Percentiles rank a stretch among this genome's conserved stretches.
These are phyloP conservation scores for Festucalex cinctus DNA, from an alignment of 2,113 vertebrate genomes.

Conservation along the genomic window DNA sequence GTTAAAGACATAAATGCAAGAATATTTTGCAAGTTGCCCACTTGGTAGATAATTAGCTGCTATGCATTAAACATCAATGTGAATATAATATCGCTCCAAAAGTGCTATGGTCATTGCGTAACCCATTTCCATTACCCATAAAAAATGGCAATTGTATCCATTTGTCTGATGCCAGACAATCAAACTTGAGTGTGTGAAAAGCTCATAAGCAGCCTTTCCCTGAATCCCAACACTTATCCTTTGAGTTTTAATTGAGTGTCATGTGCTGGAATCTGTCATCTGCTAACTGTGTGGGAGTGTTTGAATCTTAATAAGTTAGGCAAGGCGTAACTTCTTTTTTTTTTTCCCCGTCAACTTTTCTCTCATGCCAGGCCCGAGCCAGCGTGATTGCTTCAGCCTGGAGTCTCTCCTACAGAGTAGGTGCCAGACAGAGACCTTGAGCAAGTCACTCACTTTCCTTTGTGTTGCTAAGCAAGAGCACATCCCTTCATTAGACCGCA, in stretches of 20 bases:
- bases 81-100: neutral
- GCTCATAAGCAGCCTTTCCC: neutral
- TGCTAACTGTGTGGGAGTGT: slow-evolving; percentile 18
- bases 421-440: slow-evolving; percentile 59
- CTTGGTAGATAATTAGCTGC: neutral
- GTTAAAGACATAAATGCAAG: neutral
- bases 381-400: slow-evolving; percentile 19
- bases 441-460: slow-evolving; percentile 47
- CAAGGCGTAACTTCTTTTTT: slow-evolving; percentile 39
- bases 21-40: neutral
- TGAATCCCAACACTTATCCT: neutral
- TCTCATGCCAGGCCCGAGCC: slow-evolving; percentile 14
- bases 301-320: slow-evolving; percentile 40
- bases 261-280: slow-evolving; percentile 3
- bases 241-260: slow-evolving; percentile 15
- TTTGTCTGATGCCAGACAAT: neutral
- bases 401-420: slow-evolving; percentile 40
- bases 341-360: neutral
- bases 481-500: slow-evolving; percentile 63
- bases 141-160: neutral
- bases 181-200: neutral
- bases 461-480: slow-evolving; percentile 44
- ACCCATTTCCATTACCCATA: no score
- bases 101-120: neutral
- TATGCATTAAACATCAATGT: neutral